Evolutionary conservation across 2,797 vertebrate genomes (phyloP), one percentile per base, ranked within the genome.

Genomic region (Artibeus jamaicensis): DNA sequence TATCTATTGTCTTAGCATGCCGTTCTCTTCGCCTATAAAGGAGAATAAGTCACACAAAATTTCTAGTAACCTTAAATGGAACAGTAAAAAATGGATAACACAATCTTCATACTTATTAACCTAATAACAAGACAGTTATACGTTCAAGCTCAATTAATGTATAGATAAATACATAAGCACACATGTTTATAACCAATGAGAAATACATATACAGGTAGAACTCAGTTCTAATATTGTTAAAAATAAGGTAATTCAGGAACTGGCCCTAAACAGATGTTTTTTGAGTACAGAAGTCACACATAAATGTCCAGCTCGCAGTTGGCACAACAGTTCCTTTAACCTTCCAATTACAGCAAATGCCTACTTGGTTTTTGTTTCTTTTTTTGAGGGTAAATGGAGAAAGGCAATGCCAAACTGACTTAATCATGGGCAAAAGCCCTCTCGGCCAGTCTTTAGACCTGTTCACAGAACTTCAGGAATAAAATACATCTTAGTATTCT

Each of bases 1-100:
- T 99, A 89, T 99, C 99, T 97, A 99, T 99, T 91, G 99, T 99
- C 98, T 99, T 99, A 86, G 99, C 99, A 92, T 99, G 99, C 91
- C 99, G 99, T 98, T 99, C 99, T 98, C 99, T 99, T 85, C 99
- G 99, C 96, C 99, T 99, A 68, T 42, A 97, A 95, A 97, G 83
- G n/a, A 94, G 37, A 95, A 83, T 24, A 93, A 74, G 93, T 62
- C 65, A 94, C 42, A 82, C 29, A 67, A 76, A 92, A 95, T 79
- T 95, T 55, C 57, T 44, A 90, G 78, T 32, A 82, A 19, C 10
- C 34, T 94, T 89, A 91, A 91, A 11, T 84, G n/a, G 67, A 93
- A 93, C 29, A 96, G 44, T 90, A 84, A 83, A 84, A 85, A 37
- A 81, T 62, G 24, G n/a, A 26, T 88, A 82, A 85, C 0, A 95